Conservation (phyloP, 2,113 vertebrate genomes). For the Lepisosteus osseus region DNA sequence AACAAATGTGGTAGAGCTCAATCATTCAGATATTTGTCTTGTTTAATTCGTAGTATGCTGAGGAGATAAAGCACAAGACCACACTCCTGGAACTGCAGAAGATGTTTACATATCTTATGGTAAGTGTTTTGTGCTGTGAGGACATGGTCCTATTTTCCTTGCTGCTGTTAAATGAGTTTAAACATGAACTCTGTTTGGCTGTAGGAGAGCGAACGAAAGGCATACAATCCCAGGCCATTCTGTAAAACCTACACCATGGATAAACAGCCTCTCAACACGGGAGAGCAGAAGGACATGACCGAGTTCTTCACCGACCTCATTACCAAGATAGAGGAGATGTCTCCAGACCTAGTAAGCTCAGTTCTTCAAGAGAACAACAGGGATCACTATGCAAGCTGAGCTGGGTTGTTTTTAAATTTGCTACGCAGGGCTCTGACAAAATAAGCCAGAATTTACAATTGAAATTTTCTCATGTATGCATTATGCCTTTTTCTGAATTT, state of each 20-base stretch:
- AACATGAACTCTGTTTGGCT: neutral
- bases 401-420: neutral
- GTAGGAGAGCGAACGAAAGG: conserved; percentile 96
- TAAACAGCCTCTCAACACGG: conserved; percentile 96
- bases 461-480: no score
- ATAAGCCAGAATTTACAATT: no score
- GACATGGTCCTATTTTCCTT: neutral
- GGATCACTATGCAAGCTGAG: neutral
- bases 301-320: conserved; percentile 98
- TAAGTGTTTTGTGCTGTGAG: conserved; percentile 46
- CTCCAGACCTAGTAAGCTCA: conserved; percentile 83
- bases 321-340: conserved; percentile 99
- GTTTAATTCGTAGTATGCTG: conserved; percentile 78
- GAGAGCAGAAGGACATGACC: conserved; percentile 98
- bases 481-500: no score
- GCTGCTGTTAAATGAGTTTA: conserved; percentile 5
- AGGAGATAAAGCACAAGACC: conserved; percentile 98
- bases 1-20: no score
- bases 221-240: conserved; percentile 94
- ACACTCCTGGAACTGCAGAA: conserved; percentile 96
- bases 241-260: conserved; percentile 99
- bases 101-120: conserved; percentile 99
- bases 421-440: no score
- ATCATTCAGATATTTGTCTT: neutral
- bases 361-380: neutral